A percentile compares a stretch with the other conserved stretches of the same genome.
These are phyloP conservation scores for Prosapia bicincta DNA, from an alignment of 2,888 invertebrate genomes.

Conservation along the genomic window DNA sequence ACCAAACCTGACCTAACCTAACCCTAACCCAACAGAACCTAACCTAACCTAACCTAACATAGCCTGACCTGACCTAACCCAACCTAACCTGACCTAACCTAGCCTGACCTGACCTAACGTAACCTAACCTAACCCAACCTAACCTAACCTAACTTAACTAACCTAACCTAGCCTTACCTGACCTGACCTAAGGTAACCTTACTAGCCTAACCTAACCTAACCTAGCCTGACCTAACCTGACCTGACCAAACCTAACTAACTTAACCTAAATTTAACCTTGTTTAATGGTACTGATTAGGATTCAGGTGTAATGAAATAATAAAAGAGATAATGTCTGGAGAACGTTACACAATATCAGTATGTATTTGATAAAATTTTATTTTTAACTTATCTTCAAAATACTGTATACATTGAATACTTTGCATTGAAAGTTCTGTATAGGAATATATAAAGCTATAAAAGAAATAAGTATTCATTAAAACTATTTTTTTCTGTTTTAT, in stretches of 20 bases:
- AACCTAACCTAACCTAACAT: conserved; percentile 29
- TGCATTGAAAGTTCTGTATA: too few relatives aligned
- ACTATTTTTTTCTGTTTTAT: too few relatives aligned
- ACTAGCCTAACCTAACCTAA: conserved; percentile 27
- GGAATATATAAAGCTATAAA: too few relatives aligned
- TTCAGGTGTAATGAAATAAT: too few relatives aligned
- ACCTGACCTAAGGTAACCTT: not conserved
- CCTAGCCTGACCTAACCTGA: conserved; percentile 17
- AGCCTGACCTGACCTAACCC: conserved; percentile 27
- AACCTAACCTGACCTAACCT: conserved; percentile 21
- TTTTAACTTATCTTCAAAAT: too few relatives aligned
- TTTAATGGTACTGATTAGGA: too few relatives aligned
- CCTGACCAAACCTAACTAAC: not conserved
- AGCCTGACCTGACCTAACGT: conserved; percentile 9
- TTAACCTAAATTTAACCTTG: too few relatives aligned
- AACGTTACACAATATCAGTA: too few relatives aligned
- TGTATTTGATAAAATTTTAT: too few relatives aligned
- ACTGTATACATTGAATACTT: too few relatives aligned
- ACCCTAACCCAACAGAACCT: conserved; percentile 9
- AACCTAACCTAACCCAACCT: conserved; percentile 27
- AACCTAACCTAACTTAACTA: conserved; percentile 16
- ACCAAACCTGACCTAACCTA: not conserved
- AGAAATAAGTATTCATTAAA: too few relatives aligned
- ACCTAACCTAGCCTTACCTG: conserved; percentile 31
- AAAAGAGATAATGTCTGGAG: too few relatives aligned